Conservation (phyloP, 2,113 vertebrate genomes). For the Vulpes vulpes region DNA sequence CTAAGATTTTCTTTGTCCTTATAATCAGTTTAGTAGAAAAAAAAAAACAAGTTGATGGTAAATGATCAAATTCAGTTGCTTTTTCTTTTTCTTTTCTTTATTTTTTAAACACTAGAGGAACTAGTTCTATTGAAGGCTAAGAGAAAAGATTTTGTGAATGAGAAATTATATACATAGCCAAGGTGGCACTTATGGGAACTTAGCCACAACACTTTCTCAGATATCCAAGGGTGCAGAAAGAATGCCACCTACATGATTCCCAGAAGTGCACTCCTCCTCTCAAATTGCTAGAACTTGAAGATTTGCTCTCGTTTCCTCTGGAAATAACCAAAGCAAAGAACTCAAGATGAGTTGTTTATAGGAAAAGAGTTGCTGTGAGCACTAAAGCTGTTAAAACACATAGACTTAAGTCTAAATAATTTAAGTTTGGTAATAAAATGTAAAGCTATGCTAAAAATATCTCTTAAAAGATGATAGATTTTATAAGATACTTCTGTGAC, state of each 20-base stretch:
- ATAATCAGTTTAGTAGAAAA: not conserved
- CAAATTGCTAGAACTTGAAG: not conserved
- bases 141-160: not conserved
- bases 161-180: not conserved
- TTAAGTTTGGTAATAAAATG: not conserved
- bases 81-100: not conserved
- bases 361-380: not conserved
- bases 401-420: slow-evolving; percentile 1
- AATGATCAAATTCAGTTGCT: not conserved
- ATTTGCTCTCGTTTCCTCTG: slow-evolving; percentile 7
- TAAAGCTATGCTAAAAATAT: not conserved
- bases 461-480: not conserved
- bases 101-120: not conserved
- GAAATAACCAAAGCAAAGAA: slow-evolving; percentile 40
- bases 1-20: not conserved
- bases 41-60: not conserved
- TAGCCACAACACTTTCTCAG: not conserved
- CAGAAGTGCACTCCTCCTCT: not conserved
- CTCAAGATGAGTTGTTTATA: not conserved
- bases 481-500: not conserved
- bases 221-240: not conserved
- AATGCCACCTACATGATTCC: not conserved
- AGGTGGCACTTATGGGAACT: not conserved
- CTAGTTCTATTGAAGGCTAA: not conserved
- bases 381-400: slow-evolving; percentile 5